Percentiles rank a stretch among this genome's conserved stretches.
Evolutionary conservation across 2,888 invertebrate genomes (phyloP).

Genomic region (Taenaris catops): DNA sequence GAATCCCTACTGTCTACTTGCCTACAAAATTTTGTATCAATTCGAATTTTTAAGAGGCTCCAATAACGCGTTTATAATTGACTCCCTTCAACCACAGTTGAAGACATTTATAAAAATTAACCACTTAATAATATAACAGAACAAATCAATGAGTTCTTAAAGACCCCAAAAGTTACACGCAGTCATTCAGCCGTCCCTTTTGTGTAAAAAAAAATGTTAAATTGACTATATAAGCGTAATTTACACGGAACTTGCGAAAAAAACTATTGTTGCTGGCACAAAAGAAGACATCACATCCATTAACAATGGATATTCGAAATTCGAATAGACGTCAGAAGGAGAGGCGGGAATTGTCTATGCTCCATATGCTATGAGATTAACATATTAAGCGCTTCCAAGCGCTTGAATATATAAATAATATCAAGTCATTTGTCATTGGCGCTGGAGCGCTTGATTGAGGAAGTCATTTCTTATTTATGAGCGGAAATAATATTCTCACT

Average conservation of each 20-base stretch:
- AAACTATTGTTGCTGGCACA: slow-evolving; percentile 63
- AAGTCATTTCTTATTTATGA: slow-evolving; percentile 71
- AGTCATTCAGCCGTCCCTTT: slow-evolving; percentile 49
- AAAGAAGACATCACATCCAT: slow-evolving; percentile 69
- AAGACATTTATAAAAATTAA: slow-evolving; percentile 49
- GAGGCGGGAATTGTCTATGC: slow-evolving; percentile 58
- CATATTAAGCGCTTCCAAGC: slow-evolving; percentile 54
- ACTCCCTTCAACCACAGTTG: slow-evolving; percentile 39
- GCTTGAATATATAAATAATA: too few relatives aligned
- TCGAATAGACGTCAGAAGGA: slow-evolving; percentile 49
- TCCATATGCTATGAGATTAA: slow-evolving; percentile 73
- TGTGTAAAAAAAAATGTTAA: slow-evolving; percentile 37
- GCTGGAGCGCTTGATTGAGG: slow-evolving; percentile 61
- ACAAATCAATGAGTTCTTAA: slow-evolving; percentile 59
- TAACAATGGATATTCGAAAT: slow-evolving; percentile 53
- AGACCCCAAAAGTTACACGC: slow-evolving; percentile 50
- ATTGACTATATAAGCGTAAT: slow-evolving; percentile 51
- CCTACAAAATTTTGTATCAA: too few relatives aligned
- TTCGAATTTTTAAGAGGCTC: too few relatives aligned
- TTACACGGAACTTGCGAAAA: slow-evolving; percentile 64
- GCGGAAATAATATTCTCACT: slow-evolving; percentile 66
- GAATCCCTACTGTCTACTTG: too few relatives aligned
- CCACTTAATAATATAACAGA: slow-evolving; percentile 58
- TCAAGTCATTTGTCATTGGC: slow-evolving; percentile 73
- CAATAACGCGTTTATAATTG: too few relatives aligned